Base-by-base conservation (phyloP, 2,113 vertebrate species). In the Pleuronectes platessa region DNA sequence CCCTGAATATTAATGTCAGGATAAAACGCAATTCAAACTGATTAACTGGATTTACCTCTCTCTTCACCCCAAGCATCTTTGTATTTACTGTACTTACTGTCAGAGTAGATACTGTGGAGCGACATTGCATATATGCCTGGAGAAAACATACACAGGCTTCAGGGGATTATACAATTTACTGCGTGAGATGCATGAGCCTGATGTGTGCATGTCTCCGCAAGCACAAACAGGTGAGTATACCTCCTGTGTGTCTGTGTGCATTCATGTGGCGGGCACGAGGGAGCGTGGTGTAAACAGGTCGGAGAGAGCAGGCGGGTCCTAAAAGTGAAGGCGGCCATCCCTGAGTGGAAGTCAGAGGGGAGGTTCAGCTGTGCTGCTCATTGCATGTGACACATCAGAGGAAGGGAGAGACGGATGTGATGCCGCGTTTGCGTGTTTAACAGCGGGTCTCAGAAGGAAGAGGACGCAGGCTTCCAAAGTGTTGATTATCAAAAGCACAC, bases 341-440 rank as follows among this genome's bases (percentile, higher is more conserved):
- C 23, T n/a, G 73, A 69, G 64, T 61, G 75, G 78, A 66, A 74
- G 75, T 26, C 17, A 21, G 71, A 40, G 65, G 62, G 26, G 71
- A 61, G 71, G 77, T 40, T 63, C 12, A 21, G 51, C 61, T 47
- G 66, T 9, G 0, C 61, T 5, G 27, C 64, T 71, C 68, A 61
- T 77, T 56, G 76, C 27, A 53, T 45, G 55, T 20, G 63, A 20
- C 76, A 61, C 37, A 4, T 21, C 3, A 4, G n/a, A 75, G 23
- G 18, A 37, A 53, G 59, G 59, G 3, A 61, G 55, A 55, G 76
- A 81, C 62, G 59, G 81, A 83, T 74, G 70, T 9, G 11, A 56
- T 27, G 67, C 53, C 31, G 66, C 23, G 3, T 59, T 20, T 58
- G 40, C 31, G 63, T 84, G 63, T 78, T 88, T 78, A 78, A 86